Percentiles rank a stretch among this genome's conserved stretches.
phyloP scores from a whole-genome alignment of 2,113 vertebrate species.

The Rutilus rutilus region DNA sequence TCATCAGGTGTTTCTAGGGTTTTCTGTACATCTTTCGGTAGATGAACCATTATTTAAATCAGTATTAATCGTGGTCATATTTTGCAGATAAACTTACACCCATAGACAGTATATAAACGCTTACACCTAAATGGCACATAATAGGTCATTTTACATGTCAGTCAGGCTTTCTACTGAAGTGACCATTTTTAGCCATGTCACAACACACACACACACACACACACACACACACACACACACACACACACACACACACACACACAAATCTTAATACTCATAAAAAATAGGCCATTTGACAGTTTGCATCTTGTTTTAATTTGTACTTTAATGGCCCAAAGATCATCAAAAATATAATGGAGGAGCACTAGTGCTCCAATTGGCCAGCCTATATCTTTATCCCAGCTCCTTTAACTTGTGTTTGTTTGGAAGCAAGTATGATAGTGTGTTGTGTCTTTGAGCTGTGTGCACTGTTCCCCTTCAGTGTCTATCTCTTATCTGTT shows the following conservation, averaged over 20 bases:
- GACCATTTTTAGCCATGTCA: background rate
- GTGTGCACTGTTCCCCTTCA: background rate
- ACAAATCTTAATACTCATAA: background rate
- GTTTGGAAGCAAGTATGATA: background rate
- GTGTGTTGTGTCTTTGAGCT: background rate
- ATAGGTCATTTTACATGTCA: background rate
- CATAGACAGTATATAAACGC: no score
- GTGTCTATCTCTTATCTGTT: conserved; percentile 38
- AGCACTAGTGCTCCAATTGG: background rate
- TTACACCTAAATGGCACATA: background rate
- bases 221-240: background rate
- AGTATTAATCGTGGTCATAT: background rate
- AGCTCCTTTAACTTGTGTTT: background rate
- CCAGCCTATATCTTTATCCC: background rate
- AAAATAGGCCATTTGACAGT: background rate
- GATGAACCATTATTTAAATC: background rate
- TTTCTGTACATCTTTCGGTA: background rate
- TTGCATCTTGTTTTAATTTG: background rate
- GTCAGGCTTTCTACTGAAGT: background rate
- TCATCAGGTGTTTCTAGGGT: background rate
- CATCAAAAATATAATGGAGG: background rate
- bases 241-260: background rate
- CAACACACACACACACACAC: background rate
- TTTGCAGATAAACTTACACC: background rate
- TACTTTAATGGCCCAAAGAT: background rate